phyloP scores from a whole-genome alignment of 2,797 vertebrate genomes.

The Enoplosus armatus region DNA sequence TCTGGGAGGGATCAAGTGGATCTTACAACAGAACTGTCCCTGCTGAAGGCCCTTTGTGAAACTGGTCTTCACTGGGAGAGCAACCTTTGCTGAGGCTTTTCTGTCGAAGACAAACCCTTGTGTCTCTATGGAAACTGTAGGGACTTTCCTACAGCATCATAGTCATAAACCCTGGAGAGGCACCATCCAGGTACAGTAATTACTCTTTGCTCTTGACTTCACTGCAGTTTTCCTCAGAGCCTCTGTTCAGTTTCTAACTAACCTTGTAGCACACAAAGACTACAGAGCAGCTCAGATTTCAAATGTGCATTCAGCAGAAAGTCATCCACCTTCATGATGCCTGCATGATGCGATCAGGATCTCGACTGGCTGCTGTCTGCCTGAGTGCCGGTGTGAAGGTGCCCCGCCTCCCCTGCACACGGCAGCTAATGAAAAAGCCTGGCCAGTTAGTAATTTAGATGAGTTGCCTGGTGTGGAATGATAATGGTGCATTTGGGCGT shows the following conservation, averaged over 20 bases:
- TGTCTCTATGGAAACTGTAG: conserved; percentile 15
- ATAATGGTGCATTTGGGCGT: conserved; percentile 88
- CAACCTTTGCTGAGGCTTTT: conserved; percentile 33
- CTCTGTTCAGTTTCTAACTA: conserved; percentile 29
- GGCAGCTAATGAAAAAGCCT: conserved; percentile 92
- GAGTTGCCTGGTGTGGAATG: conserved; percentile 85
- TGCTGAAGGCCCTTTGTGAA: conserved; percentile 42
- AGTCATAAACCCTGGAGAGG: conserved; percentile 37
- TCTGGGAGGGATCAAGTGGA: conserved; percentile 5
- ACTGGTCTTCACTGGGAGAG: conserved; percentile 13
- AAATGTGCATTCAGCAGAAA: conserved; percentile 41
- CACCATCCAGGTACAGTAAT: conserved; percentile 50
- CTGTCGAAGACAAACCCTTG: conserved; percentile 43
- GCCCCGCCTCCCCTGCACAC: conserved; percentile 55
- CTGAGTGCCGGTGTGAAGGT: conserved; percentile 20
- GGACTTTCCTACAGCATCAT: conserved; percentile 30
- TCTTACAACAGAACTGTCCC: conserved; percentile 8
- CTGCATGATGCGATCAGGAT: conserved; percentile 43
- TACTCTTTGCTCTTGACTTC: conserved; percentile 46
- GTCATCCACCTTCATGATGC: conserved; percentile 36
- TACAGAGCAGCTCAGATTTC: conserved; percentile 31
- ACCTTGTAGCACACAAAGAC: conserved; percentile 31
- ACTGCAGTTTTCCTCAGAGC: conserved; percentile 28
- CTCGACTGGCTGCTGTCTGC: conserved; percentile 35
- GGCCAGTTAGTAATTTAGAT: conserved; percentile 81